Evolutionary conservation across 2,797 vertebrate species (phyloP), one percentile per base, ranked within the genome.

Genomic region (Eulemur albifrons): DNA sequence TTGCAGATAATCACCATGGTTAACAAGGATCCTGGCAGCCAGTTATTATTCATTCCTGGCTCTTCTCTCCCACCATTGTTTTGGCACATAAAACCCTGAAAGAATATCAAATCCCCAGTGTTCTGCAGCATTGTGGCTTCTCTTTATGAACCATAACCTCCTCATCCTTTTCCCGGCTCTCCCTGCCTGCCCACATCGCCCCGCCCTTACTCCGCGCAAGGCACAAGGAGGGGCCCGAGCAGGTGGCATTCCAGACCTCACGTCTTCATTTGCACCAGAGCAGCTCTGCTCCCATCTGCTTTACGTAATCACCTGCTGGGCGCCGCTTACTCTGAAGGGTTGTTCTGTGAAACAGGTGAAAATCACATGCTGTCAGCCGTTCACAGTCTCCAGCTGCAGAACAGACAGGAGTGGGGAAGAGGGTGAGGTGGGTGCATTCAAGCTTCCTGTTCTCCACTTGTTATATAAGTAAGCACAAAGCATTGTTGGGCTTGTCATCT

Each of bases 1-100:
- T 97, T 97, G 94, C 95, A 98, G 98, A 99, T 98, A 98, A 98
- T 98, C 97, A 97, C 98, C 98, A 98, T 98, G 98, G 97, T 96
- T 97, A 96, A 94, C 18, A 52, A 77, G 96, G 95, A 97, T 98
- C 97, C 97, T 93, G 95, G 97, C 85, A 96, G 97, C 72, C 90
- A 94, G 70, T 98, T 98, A 81, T 98, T 97, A 89, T 96, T 93
- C 96, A 95, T 92, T 89, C 92, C 96, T 97, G 95, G 93, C 95
- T 95, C 90, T 97, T 97, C 97, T 95, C 57, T 95, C 93, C 92
- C 93, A 67, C 94, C 73, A 77, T 97, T 97, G 85, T 95, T 97
- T 93, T 57, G 76, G 77, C 85, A 65, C 43, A 94, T 65, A 90
- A 97, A 96, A 57, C 77, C 61, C 43, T 2, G 14, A 95, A 81